These are phyloP conservation scores for Sturnira hondurensis DNA, from an alignment of 2,113 vertebrate species.

Conservation along the genomic window DNA sequence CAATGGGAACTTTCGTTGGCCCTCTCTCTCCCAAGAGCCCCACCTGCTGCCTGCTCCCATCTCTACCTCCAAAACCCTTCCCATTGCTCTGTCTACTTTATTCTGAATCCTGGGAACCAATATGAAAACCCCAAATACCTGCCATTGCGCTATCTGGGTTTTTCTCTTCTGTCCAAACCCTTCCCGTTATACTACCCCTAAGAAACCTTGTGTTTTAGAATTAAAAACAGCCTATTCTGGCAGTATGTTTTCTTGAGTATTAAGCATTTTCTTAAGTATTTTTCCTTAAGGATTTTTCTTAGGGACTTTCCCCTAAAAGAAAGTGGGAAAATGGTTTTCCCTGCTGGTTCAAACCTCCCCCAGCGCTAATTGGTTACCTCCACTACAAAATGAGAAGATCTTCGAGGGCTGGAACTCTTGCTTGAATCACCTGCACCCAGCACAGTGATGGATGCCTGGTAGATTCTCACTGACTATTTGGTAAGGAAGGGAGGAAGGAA, in stretches of 20 bases:
- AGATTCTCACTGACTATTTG: neutral
- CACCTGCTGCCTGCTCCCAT: neutral
- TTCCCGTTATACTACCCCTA: neutral
- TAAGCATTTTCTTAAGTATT: neutral
- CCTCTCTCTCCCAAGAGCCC: neutral
- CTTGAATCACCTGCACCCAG: neutral
- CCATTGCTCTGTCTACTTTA: neutral
- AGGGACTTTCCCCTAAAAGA: neutral
- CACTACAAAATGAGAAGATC: neutral
- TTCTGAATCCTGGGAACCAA: neutral
- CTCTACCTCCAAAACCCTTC: neutral
- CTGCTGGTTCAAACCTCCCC: neutral
- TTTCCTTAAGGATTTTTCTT: neutral
- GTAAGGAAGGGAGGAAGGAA: neutral
- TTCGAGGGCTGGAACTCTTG: neutral
- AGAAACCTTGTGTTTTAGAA: neutral
- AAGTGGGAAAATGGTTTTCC: too few relatives aligned
- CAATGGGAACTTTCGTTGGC: neutral
- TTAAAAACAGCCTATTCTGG: neutral
- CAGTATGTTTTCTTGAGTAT: too few relatives aligned
- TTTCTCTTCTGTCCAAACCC: neutral
- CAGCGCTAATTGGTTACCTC: neutral
- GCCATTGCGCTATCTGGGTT: neutral
- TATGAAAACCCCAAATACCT: neutral
- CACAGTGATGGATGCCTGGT: fast-evolving